These are phyloP conservation scores for Aradophagus sp. DNA, from an alignment of 1,140 invertebrate species.

Conservation along the genomic window DNA sequence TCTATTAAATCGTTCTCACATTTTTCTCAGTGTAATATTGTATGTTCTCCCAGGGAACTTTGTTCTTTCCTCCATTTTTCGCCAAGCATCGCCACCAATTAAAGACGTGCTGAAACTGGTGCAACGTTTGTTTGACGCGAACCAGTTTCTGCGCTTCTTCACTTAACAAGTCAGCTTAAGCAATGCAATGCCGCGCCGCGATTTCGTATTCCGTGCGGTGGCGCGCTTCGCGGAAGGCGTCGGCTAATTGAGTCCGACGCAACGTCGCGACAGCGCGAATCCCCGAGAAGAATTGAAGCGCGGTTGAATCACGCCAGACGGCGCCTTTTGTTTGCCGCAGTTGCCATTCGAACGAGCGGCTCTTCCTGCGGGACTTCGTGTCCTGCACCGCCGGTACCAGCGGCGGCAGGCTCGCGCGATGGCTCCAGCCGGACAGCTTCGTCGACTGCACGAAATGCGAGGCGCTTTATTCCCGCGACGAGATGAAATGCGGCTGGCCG, in stretches of 20 bases:
- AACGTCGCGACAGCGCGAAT: too few relatives aligned
- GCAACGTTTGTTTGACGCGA: constrained; percentile 12
- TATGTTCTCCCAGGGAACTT: too few relatives aligned
- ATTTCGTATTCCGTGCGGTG: too few relatives aligned
- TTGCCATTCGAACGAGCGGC: constrained; percentile 90
- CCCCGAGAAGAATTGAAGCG: constrained; percentile 29
- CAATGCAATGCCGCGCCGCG: too few relatives aligned
- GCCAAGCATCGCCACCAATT: constrained; percentile 28
- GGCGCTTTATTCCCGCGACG: constrained; percentile 84
- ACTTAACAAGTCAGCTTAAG: neutral
- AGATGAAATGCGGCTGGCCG: constrained; percentile 87
- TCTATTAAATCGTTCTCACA: too few relatives aligned
- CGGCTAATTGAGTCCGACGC: constrained; percentile 7
- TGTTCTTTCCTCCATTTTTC: constrained; percentile 2
- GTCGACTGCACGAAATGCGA: constrained; percentile 92
- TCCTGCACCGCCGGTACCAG: constrained; percentile 88
- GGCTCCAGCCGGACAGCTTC: constrained; percentile 94
- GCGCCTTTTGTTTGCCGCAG: constrained; percentile 74
- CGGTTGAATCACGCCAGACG: constrained; percentile 23
- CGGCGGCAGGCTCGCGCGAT: constrained; percentile 92
- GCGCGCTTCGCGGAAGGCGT: too few relatives aligned
- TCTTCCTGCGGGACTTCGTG: constrained; percentile 96
- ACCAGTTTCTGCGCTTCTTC: constrained; percentile 13
- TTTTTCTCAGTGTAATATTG: too few relatives aligned
- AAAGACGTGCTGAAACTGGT: constrained; percentile 26